These are phyloP conservation scores for Matsumurasca onukii DNA, from an alignment of 1,140 invertebrate genomes.

Conservation along the genomic window DNA sequence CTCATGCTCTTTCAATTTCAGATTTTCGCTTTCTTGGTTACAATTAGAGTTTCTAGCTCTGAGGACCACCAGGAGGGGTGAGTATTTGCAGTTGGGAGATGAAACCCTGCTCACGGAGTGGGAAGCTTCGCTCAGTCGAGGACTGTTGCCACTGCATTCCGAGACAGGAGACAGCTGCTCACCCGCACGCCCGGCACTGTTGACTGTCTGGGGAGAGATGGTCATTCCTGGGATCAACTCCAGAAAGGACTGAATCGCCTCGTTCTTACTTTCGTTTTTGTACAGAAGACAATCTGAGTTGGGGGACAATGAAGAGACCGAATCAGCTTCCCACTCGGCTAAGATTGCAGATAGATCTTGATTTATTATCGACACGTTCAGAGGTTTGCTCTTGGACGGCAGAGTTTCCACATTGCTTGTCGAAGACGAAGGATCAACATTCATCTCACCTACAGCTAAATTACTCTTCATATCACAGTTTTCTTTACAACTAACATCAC, in stretches of 20 bases:
- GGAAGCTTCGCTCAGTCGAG: not conserved
- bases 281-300: conserved; percentile 5
- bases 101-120: not conserved
- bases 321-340: conserved; percentile 31
- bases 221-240: conserved; percentile 19
- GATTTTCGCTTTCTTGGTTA: not conserved
- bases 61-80: conserved; percentile 3
- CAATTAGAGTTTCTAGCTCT: conserved; percentile 17
- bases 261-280: conserved; percentile 9
- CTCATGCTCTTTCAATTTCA: not conserved
- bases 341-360: conserved; percentile 13
- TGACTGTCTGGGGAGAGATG: not conserved
- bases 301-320: conserved; percentile 27
- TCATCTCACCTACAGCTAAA: not conserved
- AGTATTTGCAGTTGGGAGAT: conserved; percentile 11
- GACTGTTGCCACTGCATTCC: not conserved
- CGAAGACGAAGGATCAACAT: too few relatives aligned
- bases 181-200: not conserved
- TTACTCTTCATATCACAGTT: not conserved
- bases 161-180: not conserved
- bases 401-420: not conserved
- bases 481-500: not conserved
- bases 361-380: conserved; percentile 13
- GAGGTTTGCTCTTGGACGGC: not conserved
- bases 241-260: conserved; percentile 18